Base-by-base conservation (phyloP, 2,797 vertebrate genomes). In the Hippoglossus hippoglossus region DNA sequence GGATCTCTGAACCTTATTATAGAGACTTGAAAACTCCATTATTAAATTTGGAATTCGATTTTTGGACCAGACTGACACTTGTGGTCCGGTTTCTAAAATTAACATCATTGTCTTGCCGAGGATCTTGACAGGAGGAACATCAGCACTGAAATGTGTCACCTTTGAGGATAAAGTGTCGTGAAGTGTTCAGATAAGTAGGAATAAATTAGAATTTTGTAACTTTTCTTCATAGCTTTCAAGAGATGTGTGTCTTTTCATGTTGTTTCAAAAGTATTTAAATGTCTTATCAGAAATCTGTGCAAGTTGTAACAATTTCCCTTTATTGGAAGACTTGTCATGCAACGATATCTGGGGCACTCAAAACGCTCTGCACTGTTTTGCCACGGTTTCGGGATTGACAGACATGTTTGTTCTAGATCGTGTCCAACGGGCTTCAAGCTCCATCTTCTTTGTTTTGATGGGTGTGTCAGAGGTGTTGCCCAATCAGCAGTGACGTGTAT, bases 31-130 rank as follows among this genome's bases (percentile, higher is more conserved):
- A 72, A 70, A 59, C 21, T 7, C 7, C n/a, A 44, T 25, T 52
- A 73, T 66, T 70, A 64, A 66, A 69, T 75, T 63, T 67, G 55
- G 47, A 56, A 83, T 82, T 54, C 57, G 85, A 61, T 77, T 19
- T 39, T 82, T 75, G 55, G 63, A 68, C 46, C 51, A 77, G 61
- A 66, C 18, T 81, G 75, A 80, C 77, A 61, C 81, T 74, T 25
- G 2, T 68, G 73, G 69, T 68, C 54, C 19, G 18, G 54, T 64
- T 83, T 84, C 81, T 79, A 87, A 88, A 87, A 79, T 84, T 72
- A 84, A n/a, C 69, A 72, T 74, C 69, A 77, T 66, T 82, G 67
- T 81, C 74, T 82, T 85, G 71, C 79, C 84, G 57, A 74, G 71
- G 22, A 66, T 73, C 59, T 44, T 73, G 52, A 79, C 44, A 78